Percentiles rank a stretch among this genome's conserved stretches.
These are phyloP conservation scores for Cygnus buccinator DNA, from an alignment of 2,113 vertebrate genomes.

Conservation along the genomic window DNA sequence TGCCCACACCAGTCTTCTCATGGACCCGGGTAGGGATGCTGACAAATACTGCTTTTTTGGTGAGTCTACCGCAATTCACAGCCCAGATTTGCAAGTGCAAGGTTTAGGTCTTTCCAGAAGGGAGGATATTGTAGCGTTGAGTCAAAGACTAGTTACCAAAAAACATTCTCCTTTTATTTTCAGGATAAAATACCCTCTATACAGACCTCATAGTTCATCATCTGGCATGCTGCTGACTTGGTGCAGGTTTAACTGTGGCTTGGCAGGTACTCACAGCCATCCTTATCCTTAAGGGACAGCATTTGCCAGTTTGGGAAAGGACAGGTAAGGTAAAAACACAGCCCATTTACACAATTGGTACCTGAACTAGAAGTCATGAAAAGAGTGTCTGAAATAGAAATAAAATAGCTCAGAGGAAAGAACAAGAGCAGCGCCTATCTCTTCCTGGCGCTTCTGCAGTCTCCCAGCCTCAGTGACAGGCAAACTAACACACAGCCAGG, in stretches of 20 bases:
- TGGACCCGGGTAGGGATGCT: neutral
- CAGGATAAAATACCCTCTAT: neutral
- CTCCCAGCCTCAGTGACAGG: neutral
- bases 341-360: neutral
- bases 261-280: neutral
- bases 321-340: neutral
- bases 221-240: neutral
- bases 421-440: neutral
- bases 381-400: neutral
- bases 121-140: neutral
- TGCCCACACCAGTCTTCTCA: neutral
- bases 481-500: neutral
- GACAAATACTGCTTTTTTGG: neutral
- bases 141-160: neutral
- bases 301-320: neutral
- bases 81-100: rapidly evolving
- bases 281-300: slow-evolving; percentile 14
- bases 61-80: neutral
- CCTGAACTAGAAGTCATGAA: slow-evolving; percentile 12
- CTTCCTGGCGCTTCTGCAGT: neutral
- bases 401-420: slow-evolving; percentile 14
- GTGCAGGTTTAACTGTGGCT: neutral
- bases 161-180: neutral
- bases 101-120: neutral
- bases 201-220: neutral